Evolutionary conservation across 1,140 invertebrate genomes (phyloP).

Genomic region (Neelides sp.): DNA sequence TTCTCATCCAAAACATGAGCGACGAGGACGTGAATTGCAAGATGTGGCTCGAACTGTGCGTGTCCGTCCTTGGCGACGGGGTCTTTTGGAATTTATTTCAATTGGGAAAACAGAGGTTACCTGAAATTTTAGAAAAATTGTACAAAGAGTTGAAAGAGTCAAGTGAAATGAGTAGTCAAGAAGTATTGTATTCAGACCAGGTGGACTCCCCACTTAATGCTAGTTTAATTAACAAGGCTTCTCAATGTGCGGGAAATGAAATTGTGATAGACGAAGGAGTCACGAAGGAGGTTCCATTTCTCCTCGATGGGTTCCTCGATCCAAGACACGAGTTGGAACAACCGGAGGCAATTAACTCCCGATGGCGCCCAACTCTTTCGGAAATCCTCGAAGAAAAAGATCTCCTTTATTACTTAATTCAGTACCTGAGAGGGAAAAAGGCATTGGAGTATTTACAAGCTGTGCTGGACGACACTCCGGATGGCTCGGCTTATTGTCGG

Average conservation of each 20-base stretch:
- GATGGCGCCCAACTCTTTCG: conserved; percentile 21
- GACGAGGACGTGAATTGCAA: conserved; percentile 22
- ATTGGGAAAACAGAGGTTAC: conserved; percentile 21
- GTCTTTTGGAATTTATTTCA: conserved; percentile 28
- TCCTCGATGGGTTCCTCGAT: conserved; percentile 26
- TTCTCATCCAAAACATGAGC: conserved; percentile 5
- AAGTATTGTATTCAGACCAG: background rate
- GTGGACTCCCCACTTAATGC: background rate
- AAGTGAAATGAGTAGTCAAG: background rate
- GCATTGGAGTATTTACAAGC: conserved; percentile 28
- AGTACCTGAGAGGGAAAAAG: conserved; percentile 24
- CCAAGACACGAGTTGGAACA: conserved; percentile 21
- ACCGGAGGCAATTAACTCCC: conserved; percentile 20
- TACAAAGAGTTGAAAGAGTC: background rate
- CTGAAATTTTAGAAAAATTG: conserved; percentile 11
- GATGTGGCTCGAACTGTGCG: conserved; percentile 24
- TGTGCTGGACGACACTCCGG: conserved; percentile 25
- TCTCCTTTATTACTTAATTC: conserved; percentile 27
- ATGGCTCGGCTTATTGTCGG: conserved; percentile 20
- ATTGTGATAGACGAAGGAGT: background rate
- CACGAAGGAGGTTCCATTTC: conserved; percentile 11
- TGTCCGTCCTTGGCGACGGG: conserved; percentile 25
- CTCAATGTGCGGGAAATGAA: background rate
- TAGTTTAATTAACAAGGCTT: background rate
- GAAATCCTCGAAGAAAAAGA: conserved; percentile 24